phyloP scores from a whole-genome alignment of 2,888 invertebrate genomes.

The Hymenopus coronatus region DNA sequence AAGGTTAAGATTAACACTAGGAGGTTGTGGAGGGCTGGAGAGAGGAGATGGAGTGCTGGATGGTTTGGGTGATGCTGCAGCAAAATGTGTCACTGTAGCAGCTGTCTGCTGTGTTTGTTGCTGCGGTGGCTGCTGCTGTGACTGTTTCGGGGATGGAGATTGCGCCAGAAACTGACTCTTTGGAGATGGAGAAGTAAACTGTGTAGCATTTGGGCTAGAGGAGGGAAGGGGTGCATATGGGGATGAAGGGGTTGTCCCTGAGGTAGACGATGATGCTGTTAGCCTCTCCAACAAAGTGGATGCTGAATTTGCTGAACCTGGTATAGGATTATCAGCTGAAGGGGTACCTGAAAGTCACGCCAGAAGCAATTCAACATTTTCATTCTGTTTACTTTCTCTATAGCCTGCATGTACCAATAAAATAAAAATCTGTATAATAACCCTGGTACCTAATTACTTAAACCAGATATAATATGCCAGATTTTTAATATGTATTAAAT shows the following conservation, averaged over 20 bases:
- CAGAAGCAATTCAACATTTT: not conserved
- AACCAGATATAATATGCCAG: too few species aligned
- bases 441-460: too few species aligned
- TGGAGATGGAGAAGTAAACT: not conserved
- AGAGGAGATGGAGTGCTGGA: slow-evolving; percentile 45
- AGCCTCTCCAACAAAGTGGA: slow-evolving; percentile 50
- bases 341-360: slow-evolving; percentile 49
- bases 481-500: too few species aligned
- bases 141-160: slow-evolving; percentile 27
- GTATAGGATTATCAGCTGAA: slow-evolving; percentile 58
- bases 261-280: slow-evolving; percentile 44
- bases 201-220: not conserved
- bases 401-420: too few species aligned
- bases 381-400: too few species aligned
- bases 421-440: too few species aligned
- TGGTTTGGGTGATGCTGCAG: slow-evolving; percentile 26
- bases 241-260: slow-evolving; percentile 21
- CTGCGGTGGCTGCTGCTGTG: slow-evolving; percentile 15
- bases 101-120: slow-evolving; percentile 15
- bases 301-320: slow-evolving; percentile 50
- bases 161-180: slow-evolving; percentile 22
- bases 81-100: not conserved
- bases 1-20: slow-evolving; percentile 47
- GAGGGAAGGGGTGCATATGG: slow-evolving; percentile 12
- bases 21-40: slow-evolving; percentile 49